These are phyloP conservation scores for Marronus borbonicus DNA, from an alignment of 2,888 invertebrate species.

Conservation along the genomic window DNA sequence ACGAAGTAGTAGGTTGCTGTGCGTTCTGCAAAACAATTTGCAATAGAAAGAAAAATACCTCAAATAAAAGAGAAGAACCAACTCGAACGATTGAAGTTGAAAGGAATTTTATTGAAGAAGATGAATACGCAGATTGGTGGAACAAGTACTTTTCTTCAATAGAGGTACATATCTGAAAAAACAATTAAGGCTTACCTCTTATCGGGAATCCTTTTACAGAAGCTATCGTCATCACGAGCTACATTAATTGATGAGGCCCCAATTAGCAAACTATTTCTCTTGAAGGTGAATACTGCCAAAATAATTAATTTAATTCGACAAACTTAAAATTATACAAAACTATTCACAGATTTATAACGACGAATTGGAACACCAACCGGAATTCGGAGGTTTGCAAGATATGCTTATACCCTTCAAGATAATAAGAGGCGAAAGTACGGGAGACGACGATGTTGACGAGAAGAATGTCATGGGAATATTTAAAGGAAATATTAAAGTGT, in stretches of 20 bases:
- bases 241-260: background rate
- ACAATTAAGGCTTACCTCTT: background rate
- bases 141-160: constrained; percentile 72
- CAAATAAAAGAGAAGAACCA: background rate
- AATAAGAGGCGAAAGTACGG: constrained; percentile 74
- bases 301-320: background rate
- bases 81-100: constrained; percentile 20
- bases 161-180: constrained; percentile 51
- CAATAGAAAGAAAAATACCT: background rate
- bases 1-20: constrained; percentile 41
- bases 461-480: constrained; percentile 67
- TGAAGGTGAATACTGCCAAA: constrained; percentile 14
- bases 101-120: constrained; percentile 59
- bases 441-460: constrained; percentile 70
- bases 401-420: constrained; percentile 77
- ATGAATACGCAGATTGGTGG: constrained; percentile 73
- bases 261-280: constrained; percentile 24
- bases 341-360: constrained; percentile 70
- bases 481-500: constrained; percentile 71
- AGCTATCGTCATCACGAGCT: background rate
- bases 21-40: constrained; percentile 30
- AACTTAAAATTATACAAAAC: background rate
- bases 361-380: constrained; percentile 80
- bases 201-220: background rate
- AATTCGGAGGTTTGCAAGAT: constrained; percentile 79